phyloP scores from a whole-genome alignment of 1,140 invertebrate genomes.

The Saxidomus purpurata region DNA sequence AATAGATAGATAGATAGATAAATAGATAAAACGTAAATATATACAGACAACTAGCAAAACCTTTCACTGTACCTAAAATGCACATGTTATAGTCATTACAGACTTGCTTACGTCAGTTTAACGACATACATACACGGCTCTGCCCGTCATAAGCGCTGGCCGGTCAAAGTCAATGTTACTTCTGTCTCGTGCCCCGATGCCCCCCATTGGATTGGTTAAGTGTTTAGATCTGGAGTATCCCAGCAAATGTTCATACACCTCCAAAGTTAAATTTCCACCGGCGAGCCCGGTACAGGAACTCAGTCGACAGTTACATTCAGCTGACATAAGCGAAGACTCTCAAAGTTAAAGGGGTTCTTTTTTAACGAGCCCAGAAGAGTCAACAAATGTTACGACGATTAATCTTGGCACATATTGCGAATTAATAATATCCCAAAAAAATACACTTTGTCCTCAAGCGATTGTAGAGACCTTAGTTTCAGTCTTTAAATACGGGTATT shows the following conservation, averaged over 20 bases:
- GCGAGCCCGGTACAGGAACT: neutral
- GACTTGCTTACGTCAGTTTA: no score
- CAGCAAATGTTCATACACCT: neutral
- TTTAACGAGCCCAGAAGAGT: neutral
- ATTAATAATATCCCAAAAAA: neutral
- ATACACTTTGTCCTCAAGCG: neutral
- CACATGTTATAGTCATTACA: no score
- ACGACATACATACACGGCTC: neutral
- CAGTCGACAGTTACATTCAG: neutral
- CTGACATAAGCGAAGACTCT: neutral
- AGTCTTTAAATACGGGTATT: neutral
- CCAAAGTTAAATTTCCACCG: neutral
- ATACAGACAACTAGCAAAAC: no score
- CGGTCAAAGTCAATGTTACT: neutral
- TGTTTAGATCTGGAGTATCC: neutral
- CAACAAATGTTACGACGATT: neutral
- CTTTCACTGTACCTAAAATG: no score
- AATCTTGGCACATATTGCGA: neutral
- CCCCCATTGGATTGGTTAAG: neutral
- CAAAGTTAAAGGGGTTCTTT: neutral
- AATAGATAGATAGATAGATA: no score
- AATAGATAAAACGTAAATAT: no score
- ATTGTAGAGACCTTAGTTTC: neutral
- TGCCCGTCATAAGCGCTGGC: neutral
- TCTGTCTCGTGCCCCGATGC: neutral